These are phyloP conservation scores for Phallusia fumigata DNA, from an alignment of 23 tunicate genomes.

Conservation along the genomic window DNA sequence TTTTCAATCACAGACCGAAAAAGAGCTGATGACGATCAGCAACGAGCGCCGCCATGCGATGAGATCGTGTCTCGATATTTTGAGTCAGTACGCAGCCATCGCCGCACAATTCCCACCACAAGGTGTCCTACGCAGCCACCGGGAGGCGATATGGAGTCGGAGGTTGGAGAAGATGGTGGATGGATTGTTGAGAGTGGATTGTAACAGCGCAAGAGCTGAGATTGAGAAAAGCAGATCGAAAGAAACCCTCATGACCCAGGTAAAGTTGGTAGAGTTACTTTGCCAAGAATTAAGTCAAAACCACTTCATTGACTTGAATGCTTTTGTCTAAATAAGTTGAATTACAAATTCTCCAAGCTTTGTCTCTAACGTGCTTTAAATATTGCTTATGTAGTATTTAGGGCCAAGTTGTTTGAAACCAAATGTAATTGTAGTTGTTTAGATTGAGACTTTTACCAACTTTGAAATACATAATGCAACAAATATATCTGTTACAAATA, in stretches of 20 bases:
- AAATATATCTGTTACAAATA: too few species aligned
- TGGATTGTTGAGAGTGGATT: slow-evolving; percentile 35
- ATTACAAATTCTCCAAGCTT: too few species aligned
- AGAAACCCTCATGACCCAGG: slow-evolving; percentile 51
- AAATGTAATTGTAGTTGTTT: too few species aligned
- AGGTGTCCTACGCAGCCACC: slow-evolving; percentile 61
- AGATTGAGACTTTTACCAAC: too few species aligned
- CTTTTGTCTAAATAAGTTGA: too few species aligned
- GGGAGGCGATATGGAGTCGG: slow-evolving; percentile 62
- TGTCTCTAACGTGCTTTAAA: too few species aligned
- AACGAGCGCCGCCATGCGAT: slow-evolving; percentile 63
- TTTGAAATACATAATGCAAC: too few species aligned
- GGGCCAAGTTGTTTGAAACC: too few species aligned
- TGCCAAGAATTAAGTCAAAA: too few species aligned
- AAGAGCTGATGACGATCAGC: slow-evolving; percentile 48
- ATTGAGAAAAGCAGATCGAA: slow-evolving; percentile 48
- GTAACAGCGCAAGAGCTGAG: slow-evolving; percentile 30
- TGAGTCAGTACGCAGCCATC: slow-evolving; percentile 76
- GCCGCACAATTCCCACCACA: slow-evolving; percentile 87
- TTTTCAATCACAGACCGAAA: slow-evolving; percentile 66
- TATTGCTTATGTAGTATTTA: too few species aligned
- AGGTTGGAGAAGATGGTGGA: slow-evolving; percentile 52
- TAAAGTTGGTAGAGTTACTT: too few species aligned
- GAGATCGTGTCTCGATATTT: slow-evolving; percentile 67
- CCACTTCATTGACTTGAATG: too few species aligned